These are phyloP conservation scores for Numenius phaeopus DNA, from an alignment of 2,797 vertebrate genomes.

Conservation along the genomic window DNA sequence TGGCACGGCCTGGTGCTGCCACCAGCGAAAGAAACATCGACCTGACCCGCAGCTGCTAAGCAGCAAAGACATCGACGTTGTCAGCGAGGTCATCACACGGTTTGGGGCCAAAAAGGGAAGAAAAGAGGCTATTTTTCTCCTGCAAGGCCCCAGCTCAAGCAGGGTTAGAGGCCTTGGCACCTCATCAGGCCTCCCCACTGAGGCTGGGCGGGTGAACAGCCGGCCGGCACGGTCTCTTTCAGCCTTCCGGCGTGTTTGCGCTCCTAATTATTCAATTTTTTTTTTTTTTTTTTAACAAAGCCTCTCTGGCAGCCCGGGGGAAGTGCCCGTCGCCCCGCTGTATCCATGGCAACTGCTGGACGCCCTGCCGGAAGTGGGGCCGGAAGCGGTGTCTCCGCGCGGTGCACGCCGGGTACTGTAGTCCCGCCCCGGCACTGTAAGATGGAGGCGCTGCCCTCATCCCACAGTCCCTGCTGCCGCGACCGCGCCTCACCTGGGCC, in stretches of 20 bases:
- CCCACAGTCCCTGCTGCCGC: fast-evolving
- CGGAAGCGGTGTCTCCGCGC: not conserved
- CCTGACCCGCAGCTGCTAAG: not conserved
- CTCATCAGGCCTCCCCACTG: not conserved
- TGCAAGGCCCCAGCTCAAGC: not conserved
- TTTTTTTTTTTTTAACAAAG: not conserved
- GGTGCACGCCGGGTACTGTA: not conserved
- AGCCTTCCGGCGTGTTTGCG: not conserved
- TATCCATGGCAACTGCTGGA: not conserved
- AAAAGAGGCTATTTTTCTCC: not conserved
- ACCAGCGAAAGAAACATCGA: not conserved
- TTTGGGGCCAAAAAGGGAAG: not conserved
- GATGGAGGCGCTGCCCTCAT: not conserved
- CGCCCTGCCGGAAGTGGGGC: not conserved
- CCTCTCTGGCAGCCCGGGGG: not conserved
- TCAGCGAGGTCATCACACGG: fast-evolving
- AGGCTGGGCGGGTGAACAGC: not conserved
- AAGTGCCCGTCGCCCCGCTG: no score
- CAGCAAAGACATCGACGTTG: not conserved
- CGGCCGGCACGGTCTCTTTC: not conserved
- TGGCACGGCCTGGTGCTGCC: fast-evolving
- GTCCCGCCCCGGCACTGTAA: not conserved
- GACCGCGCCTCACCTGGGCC: no score
- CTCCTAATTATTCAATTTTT: no score
- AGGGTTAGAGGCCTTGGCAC: no score